These are phyloP conservation scores for Poeciliopsis infans DNA, from an alignment of 2,797 vertebrate genomes.

Conservation along the genomic window DNA sequence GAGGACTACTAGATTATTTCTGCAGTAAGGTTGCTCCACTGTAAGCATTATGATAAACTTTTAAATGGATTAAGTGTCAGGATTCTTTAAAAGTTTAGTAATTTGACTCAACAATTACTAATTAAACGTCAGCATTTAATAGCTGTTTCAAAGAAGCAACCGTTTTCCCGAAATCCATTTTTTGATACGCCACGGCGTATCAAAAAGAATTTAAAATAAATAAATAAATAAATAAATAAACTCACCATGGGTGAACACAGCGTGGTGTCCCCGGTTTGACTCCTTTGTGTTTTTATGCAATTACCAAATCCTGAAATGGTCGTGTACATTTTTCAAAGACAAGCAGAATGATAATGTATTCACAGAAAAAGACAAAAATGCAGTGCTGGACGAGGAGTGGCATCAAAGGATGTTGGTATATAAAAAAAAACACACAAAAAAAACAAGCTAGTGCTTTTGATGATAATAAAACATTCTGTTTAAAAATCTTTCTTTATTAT, in stretches of 20 bases:
- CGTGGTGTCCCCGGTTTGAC: not conserved
- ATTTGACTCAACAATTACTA: not conserved
- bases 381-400: constrained; percentile 23
- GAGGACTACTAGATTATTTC: not conserved
- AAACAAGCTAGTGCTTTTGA: constrained; percentile 14
- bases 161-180: not conserved
- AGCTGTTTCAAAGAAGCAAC: not conserved
- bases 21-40: not conserved
- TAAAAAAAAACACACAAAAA: no score
- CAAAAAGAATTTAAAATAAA: not conserved
- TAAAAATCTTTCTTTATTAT: constrained; percentile 45
- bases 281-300: not conserved
- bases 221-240: not conserved
- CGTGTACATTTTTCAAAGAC: not conserved
- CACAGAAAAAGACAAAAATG: constrained; percentile 17
- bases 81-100: not conserved
- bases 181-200: not conserved
- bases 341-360: constrained; percentile 22
- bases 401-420: constrained; percentile 26
- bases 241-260: constrained; percentile 2
- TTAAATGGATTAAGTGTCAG: not conserved
- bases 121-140: not conserved
- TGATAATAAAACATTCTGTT: constrained; percentile 58
- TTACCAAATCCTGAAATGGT: not conserved
- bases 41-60: not conserved